phyloP scores from a whole-genome alignment of 1,140 invertebrate genomes.

The Solen grandis region DNA sequence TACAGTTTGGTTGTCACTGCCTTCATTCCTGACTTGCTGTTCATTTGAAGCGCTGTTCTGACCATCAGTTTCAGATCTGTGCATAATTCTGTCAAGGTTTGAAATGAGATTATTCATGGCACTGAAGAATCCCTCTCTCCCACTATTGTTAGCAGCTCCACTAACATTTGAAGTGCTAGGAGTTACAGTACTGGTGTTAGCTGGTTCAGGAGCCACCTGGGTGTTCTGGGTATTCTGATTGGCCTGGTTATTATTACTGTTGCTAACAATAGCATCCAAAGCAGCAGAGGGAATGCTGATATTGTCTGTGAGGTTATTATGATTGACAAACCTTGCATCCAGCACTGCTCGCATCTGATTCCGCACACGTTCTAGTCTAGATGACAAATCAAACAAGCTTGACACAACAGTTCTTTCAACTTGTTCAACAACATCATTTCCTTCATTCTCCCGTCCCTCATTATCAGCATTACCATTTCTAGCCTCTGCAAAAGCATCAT shows the following conservation, averaged over 20 bases:
- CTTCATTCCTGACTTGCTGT: no score
- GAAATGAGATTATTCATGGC: neutral
- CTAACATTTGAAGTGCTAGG: no score
- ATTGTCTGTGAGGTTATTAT: slow-evolving; percentile 17
- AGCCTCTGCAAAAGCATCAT: neutral
- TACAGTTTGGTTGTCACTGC: no score
- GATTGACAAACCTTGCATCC: slow-evolving; percentile 30
- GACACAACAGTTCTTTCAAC: slow-evolving; percentile 40
- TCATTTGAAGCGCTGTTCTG: no score
- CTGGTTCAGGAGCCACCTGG: neutral
- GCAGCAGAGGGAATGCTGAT: slow-evolving; percentile 33
- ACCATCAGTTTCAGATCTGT: no score
- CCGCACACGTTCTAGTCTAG: slow-evolving; percentile 31
- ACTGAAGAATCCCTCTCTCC: neutral
- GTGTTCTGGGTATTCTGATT: neutral
- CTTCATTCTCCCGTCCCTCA: slow-evolving; percentile 7
- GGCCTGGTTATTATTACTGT: neutral
- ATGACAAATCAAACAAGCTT: slow-evolving; percentile 46
- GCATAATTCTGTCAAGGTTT: neutral
- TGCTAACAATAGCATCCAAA: slow-evolving; percentile 14
- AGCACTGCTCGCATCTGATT: slow-evolving; percentile 52
- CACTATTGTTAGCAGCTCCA: no score
- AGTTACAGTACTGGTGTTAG: no score
- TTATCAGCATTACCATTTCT: slow-evolving; percentile 3
- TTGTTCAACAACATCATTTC: slow-evolving; percentile 43